Conservation (phyloP, 1,140 invertebrate genomes). For the Drosophila arizonae region DNA sequence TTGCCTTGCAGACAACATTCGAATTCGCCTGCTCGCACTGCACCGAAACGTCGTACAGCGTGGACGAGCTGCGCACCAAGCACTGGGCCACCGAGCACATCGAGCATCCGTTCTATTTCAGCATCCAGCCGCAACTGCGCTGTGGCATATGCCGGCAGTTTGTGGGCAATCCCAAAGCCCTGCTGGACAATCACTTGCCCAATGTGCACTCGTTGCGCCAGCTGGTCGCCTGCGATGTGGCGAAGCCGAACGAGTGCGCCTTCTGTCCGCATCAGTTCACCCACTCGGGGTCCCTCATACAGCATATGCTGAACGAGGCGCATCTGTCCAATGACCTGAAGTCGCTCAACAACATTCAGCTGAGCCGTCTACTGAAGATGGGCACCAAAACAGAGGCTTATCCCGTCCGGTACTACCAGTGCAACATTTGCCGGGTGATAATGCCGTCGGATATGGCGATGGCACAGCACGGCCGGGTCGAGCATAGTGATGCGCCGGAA, state of each 20-base stretch:
- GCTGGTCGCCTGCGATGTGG: slow-evolving; percentile 49
- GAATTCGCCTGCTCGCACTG: slow-evolving; percentile 58
- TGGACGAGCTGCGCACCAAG: slow-evolving; percentile 36
- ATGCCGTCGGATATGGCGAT: slow-evolving; percentile 52
- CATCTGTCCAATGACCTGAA: slow-evolving; percentile 60
- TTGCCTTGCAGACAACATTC: slow-evolving; percentile 12
- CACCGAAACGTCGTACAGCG: slow-evolving; percentile 17
- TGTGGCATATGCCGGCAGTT: slow-evolving; percentile 47
- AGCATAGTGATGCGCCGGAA: slow-evolving; percentile 34
- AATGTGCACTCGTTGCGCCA: slow-evolving; percentile 15
- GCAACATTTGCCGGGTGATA: slow-evolving; percentile 47
- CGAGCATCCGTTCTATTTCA: slow-evolving; percentile 56
- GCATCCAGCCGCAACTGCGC: slow-evolving; percentile 50
- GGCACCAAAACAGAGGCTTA: background rate
- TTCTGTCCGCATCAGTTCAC: slow-evolving; percentile 42
- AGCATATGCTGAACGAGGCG: slow-evolving; percentile 21
- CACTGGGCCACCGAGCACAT: slow-evolving; percentile 49
- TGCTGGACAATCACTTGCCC: slow-evolving; percentile 43
- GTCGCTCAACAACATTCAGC: slow-evolving; percentile 34
- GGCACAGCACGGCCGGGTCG: slow-evolving; percentile 34
- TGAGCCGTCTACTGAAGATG: slow-evolving; percentile 24
- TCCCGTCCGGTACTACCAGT: slow-evolving; percentile 56
- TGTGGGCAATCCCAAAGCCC: slow-evolving; percentile 37
- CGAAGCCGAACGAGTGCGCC: slow-evolving; percentile 41
- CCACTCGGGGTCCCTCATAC: slow-evolving; percentile 3